Base-by-base conservation (phyloP, 2,888 invertebrate genomes). In the Cactoblastis cactorum region DNA sequence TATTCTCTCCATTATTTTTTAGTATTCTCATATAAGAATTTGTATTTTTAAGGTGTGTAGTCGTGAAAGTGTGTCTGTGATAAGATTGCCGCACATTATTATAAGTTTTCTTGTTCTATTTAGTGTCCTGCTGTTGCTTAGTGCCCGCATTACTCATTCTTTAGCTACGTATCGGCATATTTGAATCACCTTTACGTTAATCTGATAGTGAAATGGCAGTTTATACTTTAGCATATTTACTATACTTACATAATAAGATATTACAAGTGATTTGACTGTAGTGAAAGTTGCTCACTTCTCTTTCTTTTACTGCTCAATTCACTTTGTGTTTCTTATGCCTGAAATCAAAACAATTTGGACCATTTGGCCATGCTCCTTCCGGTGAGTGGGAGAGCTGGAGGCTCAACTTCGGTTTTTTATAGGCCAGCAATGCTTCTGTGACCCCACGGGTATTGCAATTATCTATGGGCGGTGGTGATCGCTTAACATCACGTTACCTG, bases 1-100 rank as follows among this genome's bases (percentile, higher is more conserved):
- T 75, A 65, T 65, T 74, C 79, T 69, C 73, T 38, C 35, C 37
- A 12, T 24, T 35, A 24, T 19, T 37, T 32, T 33, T 19, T 32
- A 19, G 12, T 22, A 3, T 32, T 33, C 2, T 28, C 5, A 8
- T n/a, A 22, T 18, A 18, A 15, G 12, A 39, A 12, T 37, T 4
- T 33, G 17, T 18, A 12, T 18, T 17, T 45, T n/a, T 1, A 18
- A 1, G 18, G 24, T 41, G 41, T 41, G 22, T 28, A 2, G 0
- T 28, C 28, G 32, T 43, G 14, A 6, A 9, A 43, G 11, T 11
- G 43, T 28, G 8, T 0, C 9, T 5, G 11, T 15, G 3, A 22
- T 14, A 14, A 1, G 9, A 17, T 43, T 43, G 14, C 11, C 15
- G 24, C 28, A 5, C 3, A 28, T 28, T n/a, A 28, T 12, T 43